These are phyloP conservation scores for Drosophila quadrilineata DNA, from an alignment of 1,140 invertebrate genomes.

Conservation along the genomic window DNA sequence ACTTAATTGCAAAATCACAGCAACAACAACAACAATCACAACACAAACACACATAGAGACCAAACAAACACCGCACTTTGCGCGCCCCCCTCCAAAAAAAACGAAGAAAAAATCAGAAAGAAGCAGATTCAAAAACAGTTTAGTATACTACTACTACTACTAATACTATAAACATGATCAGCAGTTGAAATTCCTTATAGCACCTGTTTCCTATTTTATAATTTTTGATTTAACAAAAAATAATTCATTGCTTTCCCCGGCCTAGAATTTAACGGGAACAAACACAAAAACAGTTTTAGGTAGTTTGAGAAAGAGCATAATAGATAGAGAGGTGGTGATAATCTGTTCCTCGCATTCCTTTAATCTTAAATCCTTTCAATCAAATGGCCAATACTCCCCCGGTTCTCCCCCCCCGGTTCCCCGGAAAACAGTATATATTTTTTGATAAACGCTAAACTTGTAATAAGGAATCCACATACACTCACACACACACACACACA, in stretches of 20 bases:
- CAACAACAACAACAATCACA: constrained; percentile 21
- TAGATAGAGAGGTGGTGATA: background rate
- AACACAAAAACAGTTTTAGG: constrained; percentile 20
- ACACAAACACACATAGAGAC: background rate
- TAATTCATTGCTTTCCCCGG: background rate
- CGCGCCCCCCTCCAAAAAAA: background rate
- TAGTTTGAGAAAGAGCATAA: constrained; percentile 11
- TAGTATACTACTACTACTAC: constrained; percentile 32
- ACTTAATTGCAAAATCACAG: constrained; percentile 29
- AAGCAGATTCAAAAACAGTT: constrained; percentile 15
- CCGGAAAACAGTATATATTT: constrained; percentile 69
- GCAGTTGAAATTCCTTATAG: constrained; percentile 29
- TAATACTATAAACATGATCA: constrained; percentile 7
- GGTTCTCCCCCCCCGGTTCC: constrained; percentile 10
- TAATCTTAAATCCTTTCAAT: too few relatives aligned
- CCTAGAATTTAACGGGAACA: constrained; percentile 1
- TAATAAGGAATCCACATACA: constrained; percentile 42
- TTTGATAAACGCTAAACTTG: constrained; percentile 36
- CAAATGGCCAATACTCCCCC: constrained; percentile 32
- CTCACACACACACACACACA: too few relatives aligned
- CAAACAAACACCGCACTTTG: background rate
- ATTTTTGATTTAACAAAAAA: constrained; percentile 15
- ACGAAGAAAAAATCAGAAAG: constrained; percentile 8
- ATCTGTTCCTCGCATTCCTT: constrained; percentile 58
- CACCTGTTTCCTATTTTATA: constrained; percentile 30